Percentiles rank a stretch among this genome's conserved stretches.
These are phyloP conservation scores for Sciurus carolinensis DNA, from an alignment of 2,797 vertebrate species.

Conservation along the genomic window DNA sequence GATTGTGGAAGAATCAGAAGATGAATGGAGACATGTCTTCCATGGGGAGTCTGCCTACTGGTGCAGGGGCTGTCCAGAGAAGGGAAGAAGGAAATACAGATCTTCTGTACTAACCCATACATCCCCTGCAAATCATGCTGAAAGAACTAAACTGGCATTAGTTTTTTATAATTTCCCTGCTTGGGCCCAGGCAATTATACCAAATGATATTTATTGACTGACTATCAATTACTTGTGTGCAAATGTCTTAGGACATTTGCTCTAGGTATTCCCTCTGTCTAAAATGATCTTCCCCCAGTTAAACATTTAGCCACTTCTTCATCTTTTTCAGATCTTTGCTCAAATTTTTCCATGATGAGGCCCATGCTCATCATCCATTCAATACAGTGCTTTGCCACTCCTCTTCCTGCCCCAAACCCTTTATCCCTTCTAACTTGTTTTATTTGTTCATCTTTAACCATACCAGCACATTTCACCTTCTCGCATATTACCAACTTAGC, in stretches of 20 bases:
- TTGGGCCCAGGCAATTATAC: neutral
- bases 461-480: neutral
- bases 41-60: neutral
- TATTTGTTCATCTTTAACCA: neutral
- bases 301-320: neutral
- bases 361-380: neutral
- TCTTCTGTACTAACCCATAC: neutral
- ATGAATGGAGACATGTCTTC: neutral
- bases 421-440: neutral
- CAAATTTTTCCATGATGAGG: neutral
- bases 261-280: neutral
- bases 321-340: neutral
- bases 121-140: constrained; percentile 6
- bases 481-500: neutral
- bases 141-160: neutral
- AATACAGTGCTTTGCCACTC: neutral
- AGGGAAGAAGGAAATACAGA: neutral
- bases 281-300: neutral
- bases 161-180: neutral
- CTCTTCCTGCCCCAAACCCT: neutral
- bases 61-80: neutral
- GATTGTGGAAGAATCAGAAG: neutral
- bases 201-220: neutral
- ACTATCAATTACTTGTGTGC: neutral
- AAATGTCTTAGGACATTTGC: neutral